phyloP scores from a whole-genome alignment of 2,888 invertebrate genomes.

The Euclidia mi region DNA sequence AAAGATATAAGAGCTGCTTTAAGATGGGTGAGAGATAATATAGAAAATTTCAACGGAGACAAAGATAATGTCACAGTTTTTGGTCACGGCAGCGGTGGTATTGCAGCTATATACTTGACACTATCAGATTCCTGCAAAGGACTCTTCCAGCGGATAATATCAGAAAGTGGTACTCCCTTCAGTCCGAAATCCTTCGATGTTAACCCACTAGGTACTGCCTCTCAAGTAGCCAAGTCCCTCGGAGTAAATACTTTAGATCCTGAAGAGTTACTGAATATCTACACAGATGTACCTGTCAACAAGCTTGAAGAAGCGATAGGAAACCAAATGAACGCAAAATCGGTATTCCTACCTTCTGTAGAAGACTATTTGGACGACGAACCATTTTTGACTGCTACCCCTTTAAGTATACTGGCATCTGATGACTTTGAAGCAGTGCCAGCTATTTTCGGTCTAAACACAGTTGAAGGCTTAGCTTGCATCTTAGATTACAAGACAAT shows the following conservation, averaged over 20 bases:
- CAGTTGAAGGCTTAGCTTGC: conserved; percentile 87
- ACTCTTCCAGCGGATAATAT: conserved; percentile 80
- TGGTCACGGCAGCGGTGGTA: conserved; percentile 84
- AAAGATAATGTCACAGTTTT: conserved; percentile 83
- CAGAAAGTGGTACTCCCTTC: conserved; percentile 80
- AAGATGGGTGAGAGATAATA: conserved; percentile 82
- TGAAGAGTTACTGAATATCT: conserved; percentile 71
- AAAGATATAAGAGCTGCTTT: conserved; percentile 85
- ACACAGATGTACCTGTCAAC: conserved; percentile 66
- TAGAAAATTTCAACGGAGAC: conserved; percentile 77
- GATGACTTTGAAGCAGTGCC: conserved; percentile 80
- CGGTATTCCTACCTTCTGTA: conserved; percentile 80
- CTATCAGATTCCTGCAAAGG: conserved; percentile 80
- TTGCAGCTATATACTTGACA: conserved; percentile 80
- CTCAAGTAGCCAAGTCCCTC: conserved; percentile 79
- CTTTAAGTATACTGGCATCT: conserved; percentile 77
- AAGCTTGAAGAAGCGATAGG: conserved; percentile 80
- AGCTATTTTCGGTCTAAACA: conserved; percentile 87
- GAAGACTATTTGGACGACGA: conserved; percentile 77
- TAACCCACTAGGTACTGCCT: conserved; percentile 74
- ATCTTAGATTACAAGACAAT: conserved; percentile 80
- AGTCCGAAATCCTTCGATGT: conserved; percentile 77
- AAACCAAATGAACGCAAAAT: conserved; percentile 82
- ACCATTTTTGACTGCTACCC: conserved; percentile 81
- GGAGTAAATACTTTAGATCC: conserved; percentile 71